Base-by-base conservation (phyloP, 2,888 invertebrate genomes). In the Tillus elongatus region DNA sequence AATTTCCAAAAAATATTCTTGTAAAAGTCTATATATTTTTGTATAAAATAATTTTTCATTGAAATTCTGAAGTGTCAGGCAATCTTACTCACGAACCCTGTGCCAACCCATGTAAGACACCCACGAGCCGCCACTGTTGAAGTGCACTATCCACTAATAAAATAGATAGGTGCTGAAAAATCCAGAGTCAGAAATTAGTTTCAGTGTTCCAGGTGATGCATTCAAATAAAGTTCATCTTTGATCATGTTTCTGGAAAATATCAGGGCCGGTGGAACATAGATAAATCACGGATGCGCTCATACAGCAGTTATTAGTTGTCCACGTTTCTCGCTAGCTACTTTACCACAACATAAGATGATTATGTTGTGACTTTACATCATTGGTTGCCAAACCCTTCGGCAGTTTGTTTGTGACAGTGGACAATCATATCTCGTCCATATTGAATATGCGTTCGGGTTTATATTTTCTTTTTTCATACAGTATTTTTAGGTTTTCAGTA, bases 241-340 rank as follows among this genome's bases (percentile, higher is more conserved):
- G 6, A 19, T 19, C n/a, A 6, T 6, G 6, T 19, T 19, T 19
- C 24, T 6, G 6, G 24, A n/a, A 19, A 19, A 19, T 8, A 19
- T 19, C n/a, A 19, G n/a, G 6, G 24, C 24, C n/a, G 24, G 24
- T 19, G 24, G 24, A 8, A 19, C n/a, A 19, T 19, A 30, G n/a
- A 30, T 30, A 4, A n/a, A 19, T 19, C n/a, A n/a, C 27, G n/a
- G 27, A 27, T 11, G 27, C 27, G 12, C 27, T 27, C 27, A 27
- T 27, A 27, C 27, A 11, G 27, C 27, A 11, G 27, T 27, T 27
- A 27, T 8, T 27, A 27, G 27, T 27, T 27, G 27, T 27, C 27
- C 27, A 4, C 27, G n/a, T 12, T 27, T 12, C 27, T 12, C 27
- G 12, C 10, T 3, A 27, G 12, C 27, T 27, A 27, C 12, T 27